Conservation (phyloP, 2,113 vertebrate species). For the Holacanthus passer region DNA sequence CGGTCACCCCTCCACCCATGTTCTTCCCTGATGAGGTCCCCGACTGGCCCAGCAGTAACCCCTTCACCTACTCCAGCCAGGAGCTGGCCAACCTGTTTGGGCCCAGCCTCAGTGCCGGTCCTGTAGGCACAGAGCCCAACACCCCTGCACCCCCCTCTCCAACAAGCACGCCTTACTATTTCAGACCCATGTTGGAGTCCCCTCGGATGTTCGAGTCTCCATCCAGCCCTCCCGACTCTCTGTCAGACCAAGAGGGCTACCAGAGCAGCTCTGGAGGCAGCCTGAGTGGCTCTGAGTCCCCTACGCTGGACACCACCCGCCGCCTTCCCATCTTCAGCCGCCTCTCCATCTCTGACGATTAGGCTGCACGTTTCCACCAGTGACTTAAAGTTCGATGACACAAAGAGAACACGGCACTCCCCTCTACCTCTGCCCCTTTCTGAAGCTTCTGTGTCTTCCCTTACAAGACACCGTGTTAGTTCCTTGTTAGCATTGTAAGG, state of each 20-base stretch:
- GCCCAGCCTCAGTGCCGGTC: constrained; percentile 89
- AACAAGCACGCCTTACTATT: constrained; percentile 89
- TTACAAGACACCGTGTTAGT: constrained; percentile 51
- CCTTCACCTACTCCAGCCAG: constrained; percentile 99
- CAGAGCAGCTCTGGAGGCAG: constrained; percentile 98
- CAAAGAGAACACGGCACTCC: constrained; percentile 79
- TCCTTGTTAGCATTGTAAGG: constrained; percentile 71
- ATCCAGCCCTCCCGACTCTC: constrained; percentile 95
- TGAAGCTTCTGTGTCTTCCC: constrained; percentile 40
- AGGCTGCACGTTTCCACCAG: constrained; percentile 69
- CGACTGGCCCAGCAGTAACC: constrained; percentile 95
- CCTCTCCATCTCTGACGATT: constrained; percentile 98
- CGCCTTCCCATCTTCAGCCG: constrained; percentile 99
- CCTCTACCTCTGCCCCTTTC: constrained; percentile 74
- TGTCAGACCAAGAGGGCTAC: constrained; percentile 98
- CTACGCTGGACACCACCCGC: constrained; percentile 94
- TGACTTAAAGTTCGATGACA: constrained; percentile 66
- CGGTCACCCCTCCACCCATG: constrained; percentile 95
- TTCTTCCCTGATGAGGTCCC: constrained; percentile 92
- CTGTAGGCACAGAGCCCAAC: constrained; percentile 85
- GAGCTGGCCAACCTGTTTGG: constrained; percentile 96
- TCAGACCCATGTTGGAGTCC: constrained; percentile 94
- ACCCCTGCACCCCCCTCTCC: constrained; percentile 85
- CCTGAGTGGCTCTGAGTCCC: constrained; percentile 96
- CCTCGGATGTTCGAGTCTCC: constrained; percentile 93